phyloP scores from a whole-genome alignment of 2,888 invertebrate genomes.

The Epiblema foenella region DNA sequence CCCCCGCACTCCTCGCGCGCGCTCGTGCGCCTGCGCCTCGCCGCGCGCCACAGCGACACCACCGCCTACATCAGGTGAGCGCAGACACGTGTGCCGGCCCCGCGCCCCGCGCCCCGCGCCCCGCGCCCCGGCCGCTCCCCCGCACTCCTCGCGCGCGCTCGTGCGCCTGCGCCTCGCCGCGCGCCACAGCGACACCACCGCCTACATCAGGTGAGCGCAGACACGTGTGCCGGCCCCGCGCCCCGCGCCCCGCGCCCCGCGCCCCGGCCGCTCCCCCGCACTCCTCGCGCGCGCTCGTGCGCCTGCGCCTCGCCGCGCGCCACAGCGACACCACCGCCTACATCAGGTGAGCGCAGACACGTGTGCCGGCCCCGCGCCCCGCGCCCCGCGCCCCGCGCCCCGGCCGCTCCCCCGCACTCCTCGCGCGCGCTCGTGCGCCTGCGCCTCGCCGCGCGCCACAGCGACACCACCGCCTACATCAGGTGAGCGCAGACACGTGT shows the following conservation, averaged over 20 bases:
- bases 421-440: neutral
- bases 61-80: too few relatives aligned
- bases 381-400: neutral
- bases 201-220: neutral
- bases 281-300: constrained; percentile 94
- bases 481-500: neutral
- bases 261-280: constrained; percentile 97
- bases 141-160: constrained; percentile 93
- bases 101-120: constrained; percentile 90
- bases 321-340: neutral
- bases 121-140: constrained; percentile 97
- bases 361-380: too few relatives aligned
- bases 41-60: too few relatives aligned
- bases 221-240: too few relatives aligned
- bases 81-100: too few relatives aligned
- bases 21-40: too few relatives aligned
- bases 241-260: constrained; percentile 86
- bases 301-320: constrained; percentile 64
- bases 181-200: neutral
- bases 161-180: constrained; percentile 84
- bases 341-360: neutral
- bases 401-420: neutral
- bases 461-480: neutral
- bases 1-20: too few relatives aligned
- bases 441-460: neutral